Percentiles rank a stretch among this genome's conserved stretches.
phyloP scores from a whole-genome alignment of 2,888 invertebrate genomes.

The Ceramica pisi region DNA sequence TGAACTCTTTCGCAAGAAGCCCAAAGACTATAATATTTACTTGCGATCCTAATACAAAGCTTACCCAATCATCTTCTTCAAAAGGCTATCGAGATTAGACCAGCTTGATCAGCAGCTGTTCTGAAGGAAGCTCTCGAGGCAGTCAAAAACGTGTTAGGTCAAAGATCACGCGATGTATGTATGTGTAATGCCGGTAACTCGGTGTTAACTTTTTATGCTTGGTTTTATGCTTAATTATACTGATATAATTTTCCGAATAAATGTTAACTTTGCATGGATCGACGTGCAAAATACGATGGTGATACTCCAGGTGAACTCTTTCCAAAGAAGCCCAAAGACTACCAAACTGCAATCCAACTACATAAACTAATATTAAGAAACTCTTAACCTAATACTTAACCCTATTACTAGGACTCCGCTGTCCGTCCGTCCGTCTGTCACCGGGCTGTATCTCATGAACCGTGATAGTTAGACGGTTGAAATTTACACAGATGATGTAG shows the following conservation, averaged over 20 bases:
- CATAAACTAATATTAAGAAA: no score
- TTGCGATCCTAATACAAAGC: neutral
- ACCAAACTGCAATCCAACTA: neutral
- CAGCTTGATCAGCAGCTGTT: slow-evolving; percentile 7
- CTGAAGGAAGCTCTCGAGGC: slow-evolving; percentile 14
- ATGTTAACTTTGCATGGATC: no score
- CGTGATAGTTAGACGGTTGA: no score
- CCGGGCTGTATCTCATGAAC: no score
- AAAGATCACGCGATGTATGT: slow-evolving; percentile 41
- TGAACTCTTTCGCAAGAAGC: neutral
- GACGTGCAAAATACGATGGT: no score
- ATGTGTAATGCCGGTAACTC: slow-evolving; percentile 17
- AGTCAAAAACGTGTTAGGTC: slow-evolving; percentile 39
- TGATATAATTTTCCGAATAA: no score
- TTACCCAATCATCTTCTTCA: slow-evolving; percentile 7
- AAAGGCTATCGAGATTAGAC: slow-evolving; percentile 4
- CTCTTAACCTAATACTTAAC: no score
- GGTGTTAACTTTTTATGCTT: no score
- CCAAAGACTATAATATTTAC: neutral
- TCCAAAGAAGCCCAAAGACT: neutral
- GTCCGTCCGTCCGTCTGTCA: no score
- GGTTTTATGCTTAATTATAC: no score
- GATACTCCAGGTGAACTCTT: neutral
- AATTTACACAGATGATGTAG: no score
- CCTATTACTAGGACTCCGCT: no score